These are phyloP conservation scores for Motacilla tschutschensis DNA, from an alignment of 2,113 vertebrate genomes.

Conservation along the genomic window DNA sequence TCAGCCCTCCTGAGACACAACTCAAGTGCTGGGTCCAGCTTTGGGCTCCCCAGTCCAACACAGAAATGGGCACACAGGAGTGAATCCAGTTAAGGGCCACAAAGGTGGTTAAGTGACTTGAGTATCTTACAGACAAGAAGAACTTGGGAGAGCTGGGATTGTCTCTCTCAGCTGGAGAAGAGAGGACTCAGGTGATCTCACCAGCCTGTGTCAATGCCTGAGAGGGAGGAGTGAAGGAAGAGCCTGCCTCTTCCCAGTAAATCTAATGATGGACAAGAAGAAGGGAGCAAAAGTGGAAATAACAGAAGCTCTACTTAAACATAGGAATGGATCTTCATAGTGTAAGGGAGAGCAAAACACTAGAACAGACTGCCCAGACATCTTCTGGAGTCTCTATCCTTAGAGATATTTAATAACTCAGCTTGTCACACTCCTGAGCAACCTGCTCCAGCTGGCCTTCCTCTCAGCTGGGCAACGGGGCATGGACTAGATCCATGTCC, in stretches of 20 bases:
- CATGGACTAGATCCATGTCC: not conserved
- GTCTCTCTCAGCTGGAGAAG: not conserved
- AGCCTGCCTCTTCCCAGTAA: not conserved
- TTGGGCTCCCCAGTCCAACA: not conserved
- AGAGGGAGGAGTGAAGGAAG: not conserved
- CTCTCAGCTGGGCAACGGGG: not conserved
- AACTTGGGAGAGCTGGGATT: not conserved
- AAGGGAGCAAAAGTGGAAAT: not conserved
- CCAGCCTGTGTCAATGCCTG: not conserved
- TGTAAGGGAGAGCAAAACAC: not conserved
- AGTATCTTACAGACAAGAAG: not conserved
- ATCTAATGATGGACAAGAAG: not conserved
- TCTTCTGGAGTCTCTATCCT: not conserved
- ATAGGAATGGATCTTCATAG: not conserved
- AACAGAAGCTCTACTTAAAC: not conserved
- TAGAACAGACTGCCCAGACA: constrained; percentile 4
- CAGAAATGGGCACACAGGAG: not conserved
- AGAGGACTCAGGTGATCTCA: not conserved
- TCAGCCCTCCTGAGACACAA: not conserved
- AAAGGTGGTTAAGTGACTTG: not conserved
- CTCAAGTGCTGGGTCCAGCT: not conserved
- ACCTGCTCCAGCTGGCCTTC: not conserved
- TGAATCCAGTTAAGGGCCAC: not conserved
- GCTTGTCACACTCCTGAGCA: not conserved
- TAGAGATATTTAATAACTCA: not conserved